Evolutionary conservation across 2,888 invertebrate genomes (phyloP).

Genomic region (Bimastos eiseni): DNA sequence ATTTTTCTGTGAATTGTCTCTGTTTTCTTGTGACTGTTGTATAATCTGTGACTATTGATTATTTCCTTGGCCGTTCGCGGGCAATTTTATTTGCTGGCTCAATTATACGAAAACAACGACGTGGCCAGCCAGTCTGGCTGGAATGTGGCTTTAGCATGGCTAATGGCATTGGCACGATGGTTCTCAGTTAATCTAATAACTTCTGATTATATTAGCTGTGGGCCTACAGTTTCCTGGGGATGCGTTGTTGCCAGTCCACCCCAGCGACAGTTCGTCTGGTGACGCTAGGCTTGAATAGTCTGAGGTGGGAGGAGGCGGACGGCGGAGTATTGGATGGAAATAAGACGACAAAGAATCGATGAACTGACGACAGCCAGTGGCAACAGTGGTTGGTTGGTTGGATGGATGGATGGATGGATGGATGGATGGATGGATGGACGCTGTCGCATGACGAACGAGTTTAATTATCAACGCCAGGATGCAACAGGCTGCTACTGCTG

Average conservation of each 20-base stretch:
- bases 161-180: conserved; percentile 5
- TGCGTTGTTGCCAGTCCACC: background rate
- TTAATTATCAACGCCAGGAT: background rate
- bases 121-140: background rate
- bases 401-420: no score
- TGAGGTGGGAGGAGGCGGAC: background rate
- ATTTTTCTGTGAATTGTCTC: background rate
- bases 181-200: background rate
- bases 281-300: background rate
- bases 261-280: background rate
- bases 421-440: no score
- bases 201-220: background rate
- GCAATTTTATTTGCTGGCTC: background rate
- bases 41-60: background rate
- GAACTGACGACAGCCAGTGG: background rate
- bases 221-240: background rate
- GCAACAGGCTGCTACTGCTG: background rate
- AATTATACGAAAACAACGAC: background rate
- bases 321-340: background rate
- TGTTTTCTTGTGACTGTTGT: background rate
- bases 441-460: background rate
- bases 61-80: background rate
- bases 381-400: background rate
- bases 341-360: conserved; percentile 13
- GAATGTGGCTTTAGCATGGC: background rate